Evolutionary conservation across 2,888 invertebrate species (phyloP), one percentile per base, ranked within the genome.

Genomic region (Diloba caeruleocephala): DNA sequence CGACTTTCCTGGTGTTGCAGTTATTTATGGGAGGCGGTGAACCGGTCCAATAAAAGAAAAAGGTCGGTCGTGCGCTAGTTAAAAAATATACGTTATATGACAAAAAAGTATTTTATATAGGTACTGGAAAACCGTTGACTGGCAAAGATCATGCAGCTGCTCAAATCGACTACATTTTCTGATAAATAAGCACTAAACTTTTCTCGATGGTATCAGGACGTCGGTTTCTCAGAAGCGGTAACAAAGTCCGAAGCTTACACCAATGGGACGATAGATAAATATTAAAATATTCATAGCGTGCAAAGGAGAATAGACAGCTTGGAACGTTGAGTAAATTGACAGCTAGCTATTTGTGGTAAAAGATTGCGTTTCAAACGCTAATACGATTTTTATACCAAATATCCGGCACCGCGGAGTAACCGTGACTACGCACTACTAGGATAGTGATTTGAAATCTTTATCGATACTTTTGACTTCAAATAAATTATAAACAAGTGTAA

Each of bases 381-480:
- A 82, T 78, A 79, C 72, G 76, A 76, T 74, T 81, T 81, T 79
- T 80, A 82, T 76, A 76, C 71, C 73, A 73, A 80, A 79, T 78
- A 80, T 83, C 81, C 81, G 81, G 75, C 26, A 26, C 17, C 43
- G 45, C 63, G 57, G 54, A 63, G 76, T 76, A 76, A 76, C 58
- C 64, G 77, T 76, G 79, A 78, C 81, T 66, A 45, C 49, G 78
- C 78, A 70, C 45, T 64, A 49, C 49, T 54, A 38, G 12, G 2
- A 9, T 69, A 74, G 72, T 33, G 76, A 53, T 12, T 73, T 14
- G 58, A 50, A 14, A 8, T 3, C 2, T 0, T 28, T 57, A 34
- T 66, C 69, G 64, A 65, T 59, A 31, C 4, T 17, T 8, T 34
- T 32, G 13, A 19, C 19, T 19, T 5, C 19, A 19, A 19, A 19